Conservation (phyloP, 2,888 invertebrate genomes). For the Crocallis elinguaria region DNA sequence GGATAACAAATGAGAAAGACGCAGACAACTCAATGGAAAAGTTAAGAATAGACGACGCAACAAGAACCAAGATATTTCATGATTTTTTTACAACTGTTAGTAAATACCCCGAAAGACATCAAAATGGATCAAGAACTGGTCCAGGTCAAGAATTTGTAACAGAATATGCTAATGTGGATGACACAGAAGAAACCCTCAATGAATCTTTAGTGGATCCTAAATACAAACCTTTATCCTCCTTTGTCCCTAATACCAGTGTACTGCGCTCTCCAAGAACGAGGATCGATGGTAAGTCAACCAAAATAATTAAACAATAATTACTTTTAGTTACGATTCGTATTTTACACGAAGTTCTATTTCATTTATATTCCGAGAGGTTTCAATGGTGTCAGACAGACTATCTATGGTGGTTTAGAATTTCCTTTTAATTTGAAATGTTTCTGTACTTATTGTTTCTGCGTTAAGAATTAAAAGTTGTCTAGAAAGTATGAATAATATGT, state of each 20-base stretch:
- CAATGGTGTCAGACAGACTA: too few relatives aligned
- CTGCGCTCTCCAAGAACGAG: constrained; percentile 27
- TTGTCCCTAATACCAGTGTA: constrained; percentile 19
- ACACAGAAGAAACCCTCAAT: constrained; percentile 24
- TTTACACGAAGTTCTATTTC: too few relatives aligned
- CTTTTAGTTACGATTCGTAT: too few relatives aligned
- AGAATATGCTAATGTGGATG: constrained; percentile 15
- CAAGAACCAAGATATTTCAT: constrained; percentile 67
- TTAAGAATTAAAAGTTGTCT: too few relatives aligned
- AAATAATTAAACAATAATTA: neutral
- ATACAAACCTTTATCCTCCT: constrained; percentile 15
- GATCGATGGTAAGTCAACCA: constrained; percentile 33
- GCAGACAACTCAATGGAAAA: constrained; percentile 65
- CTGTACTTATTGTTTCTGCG: too few relatives aligned
- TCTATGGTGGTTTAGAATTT: too few relatives aligned
- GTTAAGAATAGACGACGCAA: constrained; percentile 67
- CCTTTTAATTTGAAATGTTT: too few relatives aligned
- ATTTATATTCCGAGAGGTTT: too few relatives aligned
- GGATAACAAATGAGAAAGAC: constrained; percentile 20
- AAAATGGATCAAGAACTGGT: constrained; percentile 17
- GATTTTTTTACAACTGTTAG: constrained; percentile 74
- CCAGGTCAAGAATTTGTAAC: constrained; percentile 14
- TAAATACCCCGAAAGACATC: constrained; percentile 46
- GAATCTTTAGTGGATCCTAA: constrained; percentile 24
- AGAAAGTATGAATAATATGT: too few relatives aligned